Base-by-base conservation (phyloP, 1,140 invertebrate genomes). In the Epicauta chinensis region DNA sequence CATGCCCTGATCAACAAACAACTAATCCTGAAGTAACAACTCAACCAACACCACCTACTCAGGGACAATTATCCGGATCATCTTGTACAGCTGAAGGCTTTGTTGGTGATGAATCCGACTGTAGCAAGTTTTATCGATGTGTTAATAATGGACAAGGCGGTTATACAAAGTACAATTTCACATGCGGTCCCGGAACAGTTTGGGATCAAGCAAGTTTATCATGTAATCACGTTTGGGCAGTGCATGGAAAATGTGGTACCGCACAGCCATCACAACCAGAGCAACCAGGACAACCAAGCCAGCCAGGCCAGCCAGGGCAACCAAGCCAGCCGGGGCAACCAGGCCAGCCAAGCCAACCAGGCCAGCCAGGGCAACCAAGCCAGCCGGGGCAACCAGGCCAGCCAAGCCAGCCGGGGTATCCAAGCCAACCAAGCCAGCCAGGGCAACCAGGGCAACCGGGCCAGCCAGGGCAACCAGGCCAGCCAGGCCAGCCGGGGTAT, bases 71-170 rank as follows among this genome's bases (percentile, higher is more conserved):
- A 47, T 15, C 15, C 14, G 10, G 13, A 2, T 16, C 41, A 30
- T 12, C 30, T 35, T 15, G 44, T 30, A 12, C 44, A 48, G 38
- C 14, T 48, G 63, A 64, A 55, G 70, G 70, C 6, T 72, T 70
- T 50, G 52, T 65, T 29, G 68, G 58, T 23, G 77, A 78, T 70
- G 69, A 66, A 13, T 65, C 70, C 36, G 73, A 86, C 46, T 87
- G 85, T 54, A 74, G 66, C 40, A 84, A 83, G 53, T 87, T 86
- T 61, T 83, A 85, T 54, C 74, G 82, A 65, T 87, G 84, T 66
- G 78, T 84, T 0, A 63, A 73, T 39, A 68, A 79, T 49, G 77
- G 76, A 0, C 62, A 72, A 29, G 75, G 71, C 13, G 71, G 68
- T 2, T 77, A 73, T 34, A 75, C 65, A 14, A 76, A 70, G 53